Conservation (phyloP, 1,140 invertebrate genomes). For the Pogonomyrmex barbatus region DNA sequence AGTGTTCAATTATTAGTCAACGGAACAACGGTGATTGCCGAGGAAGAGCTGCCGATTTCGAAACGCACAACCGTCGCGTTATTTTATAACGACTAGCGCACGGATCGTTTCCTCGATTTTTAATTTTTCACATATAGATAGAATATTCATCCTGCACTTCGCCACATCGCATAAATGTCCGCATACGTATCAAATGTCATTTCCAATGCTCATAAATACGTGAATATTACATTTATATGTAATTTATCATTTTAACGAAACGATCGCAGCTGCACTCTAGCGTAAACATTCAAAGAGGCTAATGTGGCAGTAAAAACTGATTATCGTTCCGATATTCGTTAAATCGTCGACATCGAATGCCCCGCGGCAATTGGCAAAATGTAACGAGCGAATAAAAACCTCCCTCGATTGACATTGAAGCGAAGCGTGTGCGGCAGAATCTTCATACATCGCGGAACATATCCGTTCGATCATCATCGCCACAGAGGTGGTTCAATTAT, state of each 20-base stretch:
- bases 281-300: constrained; percentile 44
- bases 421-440: background rate
- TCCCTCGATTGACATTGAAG: constrained; percentile 5
- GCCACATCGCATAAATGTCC: constrained; percentile 21
- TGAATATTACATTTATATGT: constrained; percentile 47
- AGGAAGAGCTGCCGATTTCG: background rate
- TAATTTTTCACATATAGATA: constrained; percentile 42
- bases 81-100: constrained; percentile 39
- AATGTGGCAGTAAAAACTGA: constrained; percentile 42
- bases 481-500: constrained; percentile 41
- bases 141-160: constrained; percentile 45
- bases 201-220: constrained; percentile 57
- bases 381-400: constrained; percentile 25
- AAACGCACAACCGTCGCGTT: constrained; percentile 1
- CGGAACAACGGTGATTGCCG: background rate
- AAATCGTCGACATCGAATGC: constrained; percentile 18
- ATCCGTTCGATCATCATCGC: constrained; percentile 46
- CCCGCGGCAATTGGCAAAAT: constrained; percentile 35
- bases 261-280: constrained; percentile 14
- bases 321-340: constrained; percentile 31
- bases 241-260: constrained; percentile 55
- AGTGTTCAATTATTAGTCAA: constrained; percentile 54
- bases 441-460: constrained; percentile 22
- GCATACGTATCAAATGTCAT: constrained; percentile 31
- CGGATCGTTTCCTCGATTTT: constrained; percentile 37